Conservation (phyloP, 2,888 invertebrate genomes). For the Syritta pipiens region DNA sequence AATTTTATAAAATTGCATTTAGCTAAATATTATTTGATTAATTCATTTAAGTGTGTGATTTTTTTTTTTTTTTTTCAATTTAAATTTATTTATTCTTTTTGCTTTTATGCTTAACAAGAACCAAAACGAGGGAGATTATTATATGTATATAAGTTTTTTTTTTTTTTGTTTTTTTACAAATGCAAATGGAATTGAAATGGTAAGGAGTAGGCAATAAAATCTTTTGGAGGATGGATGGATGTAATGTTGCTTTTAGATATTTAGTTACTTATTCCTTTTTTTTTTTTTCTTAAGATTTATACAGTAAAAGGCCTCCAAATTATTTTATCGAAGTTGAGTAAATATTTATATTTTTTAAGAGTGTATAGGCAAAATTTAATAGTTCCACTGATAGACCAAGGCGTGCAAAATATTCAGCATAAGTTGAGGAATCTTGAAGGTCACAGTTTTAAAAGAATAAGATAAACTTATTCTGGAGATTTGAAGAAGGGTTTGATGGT, state of each 20-base stretch:
- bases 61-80: neutral
- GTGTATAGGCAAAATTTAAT: constrained; percentile 53
- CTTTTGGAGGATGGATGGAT: constrained; percentile 46
- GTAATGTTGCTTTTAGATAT: constrained; percentile 22
- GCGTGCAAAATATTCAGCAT: constrained; percentile 62
- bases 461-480: constrained; percentile 7
- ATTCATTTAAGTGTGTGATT: neutral
- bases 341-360: constrained; percentile 22
- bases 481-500: neutral
- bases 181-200: constrained; percentile 29
- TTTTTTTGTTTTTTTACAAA: no score
- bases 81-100: neutral
- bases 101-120: constrained; percentile 8
- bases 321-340: constrained; percentile 50
- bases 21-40: constrained; percentile 25
- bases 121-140: constrained; percentile 7
- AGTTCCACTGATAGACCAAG: constrained; percentile 55
- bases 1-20: constrained; percentile 38
- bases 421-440: constrained; percentile 36
- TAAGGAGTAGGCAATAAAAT: constrained; percentile 27
- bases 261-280: constrained; percentile 8
- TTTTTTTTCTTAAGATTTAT: constrained; percentile 7
- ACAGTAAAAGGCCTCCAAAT: constrained; percentile 61
- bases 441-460: constrained; percentile 15
- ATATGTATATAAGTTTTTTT: no score